phyloP scores from a whole-genome alignment of 1,140 invertebrate species.

The Drosophila setifemur region DNA sequence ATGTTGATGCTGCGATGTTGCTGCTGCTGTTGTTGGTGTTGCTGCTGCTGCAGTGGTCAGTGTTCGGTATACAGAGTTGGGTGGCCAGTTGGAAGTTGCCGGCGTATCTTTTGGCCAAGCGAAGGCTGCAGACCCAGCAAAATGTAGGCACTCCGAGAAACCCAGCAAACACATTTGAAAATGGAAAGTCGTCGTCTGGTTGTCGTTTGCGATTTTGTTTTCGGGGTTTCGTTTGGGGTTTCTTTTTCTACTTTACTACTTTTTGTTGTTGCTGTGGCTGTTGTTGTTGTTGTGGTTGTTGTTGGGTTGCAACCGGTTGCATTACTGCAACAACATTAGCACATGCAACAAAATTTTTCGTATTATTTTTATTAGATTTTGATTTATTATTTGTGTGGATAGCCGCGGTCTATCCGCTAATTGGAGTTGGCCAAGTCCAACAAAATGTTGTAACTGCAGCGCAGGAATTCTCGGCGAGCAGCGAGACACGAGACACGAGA shows the following conservation, averaged over 20 bases:
- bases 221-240: constrained; percentile 22
- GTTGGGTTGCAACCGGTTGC: constrained; percentile 68
- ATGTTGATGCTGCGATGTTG: constrained; percentile 37
- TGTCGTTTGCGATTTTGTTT: constrained; percentile 59
- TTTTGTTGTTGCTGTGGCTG: constrained; percentile 7
- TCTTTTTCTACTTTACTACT: constrained; percentile 5
- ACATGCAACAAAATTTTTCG: constrained; percentile 54
- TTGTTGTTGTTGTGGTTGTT: constrained; percentile 18
- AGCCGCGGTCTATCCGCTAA: constrained; percentile 38
- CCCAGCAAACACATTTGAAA: constrained; percentile 61
- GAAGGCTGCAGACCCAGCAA: constrained; percentile 54
- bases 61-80: constrained; percentile 12
- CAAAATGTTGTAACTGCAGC: constrained; percentile 43
- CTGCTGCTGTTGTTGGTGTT: constrained; percentile 7
- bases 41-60: constrained; percentile 30
- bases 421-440: constrained; percentile 42
- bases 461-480: constrained; percentile 45
- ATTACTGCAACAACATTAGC: constrained; percentile 39
- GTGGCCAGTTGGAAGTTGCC: constrained; percentile 36
- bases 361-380: constrained; percentile 60
- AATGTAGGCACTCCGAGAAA: constrained; percentile 8
- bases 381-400: constrained; percentile 63
- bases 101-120: constrained; percentile 14
- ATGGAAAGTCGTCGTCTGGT: constrained; percentile 71
- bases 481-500: constrained; percentile 48